Base-by-base conservation (phyloP, 2,797 vertebrate species). In the Brachyrhaphis roseni region DNA sequence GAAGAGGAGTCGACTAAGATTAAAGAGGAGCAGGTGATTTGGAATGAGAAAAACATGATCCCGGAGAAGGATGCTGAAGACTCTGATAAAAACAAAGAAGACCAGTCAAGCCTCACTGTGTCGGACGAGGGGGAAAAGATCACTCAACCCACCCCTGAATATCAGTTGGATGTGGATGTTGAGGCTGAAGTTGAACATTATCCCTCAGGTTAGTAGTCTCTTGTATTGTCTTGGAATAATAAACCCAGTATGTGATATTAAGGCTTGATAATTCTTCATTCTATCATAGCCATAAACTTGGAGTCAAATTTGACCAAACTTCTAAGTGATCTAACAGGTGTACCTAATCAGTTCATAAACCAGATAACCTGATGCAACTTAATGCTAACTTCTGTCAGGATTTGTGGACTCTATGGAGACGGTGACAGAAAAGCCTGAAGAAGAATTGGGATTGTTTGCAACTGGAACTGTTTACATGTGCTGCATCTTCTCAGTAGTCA, bases 71-170 rank as follows among this genome's bases (percentile, higher is more conserved):
- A 95, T 46, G 82, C 86, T 0, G 94, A 94, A 28, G 94, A 94
- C 83, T 94, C 95, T 47, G 95, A 95, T 82, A 91, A 87, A 87
- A 96, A 96, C 80, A 88, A 96, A 90, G 94, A 96, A 79, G 87
- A 92, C 86, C 93, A 88, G 51, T 90, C 78, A 1, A 87, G 71
- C 64, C 91, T 95, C 20, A 84, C 91, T 16, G 72, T 84, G 26
- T 71, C 88, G 15, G 91, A 95, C 1, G 92, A 95, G 41, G 88
- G 93, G 62, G 92, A 93, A 49, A 94, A 88, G 85, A 83, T 90
- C 51, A 93, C 94, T 70, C 92, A 94, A 86, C 86, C 91, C 62
- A 92, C 91, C 76, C 72, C 94, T 71, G 95, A 96, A 74, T 95
- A 90, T 72, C 84, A 93, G 2, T 77, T 94, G 36, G 95, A 96